Base-by-base conservation (phyloP, 1,140 invertebrate genomes). In the Euglossa dilemma region DNA sequence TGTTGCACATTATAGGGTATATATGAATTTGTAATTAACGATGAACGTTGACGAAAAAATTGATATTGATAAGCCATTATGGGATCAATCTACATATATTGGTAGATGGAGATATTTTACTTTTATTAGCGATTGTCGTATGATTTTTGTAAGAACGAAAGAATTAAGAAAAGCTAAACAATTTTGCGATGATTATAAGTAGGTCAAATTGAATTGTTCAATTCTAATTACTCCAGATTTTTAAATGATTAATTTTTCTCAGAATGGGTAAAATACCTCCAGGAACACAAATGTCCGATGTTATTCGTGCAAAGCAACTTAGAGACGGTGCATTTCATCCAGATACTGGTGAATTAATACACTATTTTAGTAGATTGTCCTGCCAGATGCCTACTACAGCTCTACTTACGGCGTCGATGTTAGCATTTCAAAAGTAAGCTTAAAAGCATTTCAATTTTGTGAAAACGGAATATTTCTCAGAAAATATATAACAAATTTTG, bases 81-180 rank as follows among this genome's bases (percentile, higher is more conserved):
- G 95, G 95, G 95, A 96, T 91, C 96, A 96, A 90, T 92, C 89
- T 43, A 96, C 96, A 4, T 97, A 96, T 89, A 85, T 91, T 56
- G 96, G 96, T n/a, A 92, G 97, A 89, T 94, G 96, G 63, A 95
- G 95, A 87, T 96, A 97, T 91, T 97, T 96, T 89, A 95, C 96
- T 80, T 95, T 96, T 78, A 95, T 96, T 6, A 96, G 96, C 25
- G 96, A 97, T 91, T 96, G 96, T 20, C 90, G 96, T 45, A 96
- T 96, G 88, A 88, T 96, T 67, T 91, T 97, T 54, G 93, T 93
- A 18, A 89, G 93, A 6, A 92, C 94, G 73, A 69, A 89, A 73
- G 89, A 95, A 80, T 91, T 97, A 12, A 94, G 96, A 59, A 89
- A 95, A 80, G 95, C 96, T 8, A 96, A 96, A 91, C 85, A 92